phyloP scores from a whole-genome alignment of 2,797 vertebrate species.

The Bryconaethiops microstoma region DNA sequence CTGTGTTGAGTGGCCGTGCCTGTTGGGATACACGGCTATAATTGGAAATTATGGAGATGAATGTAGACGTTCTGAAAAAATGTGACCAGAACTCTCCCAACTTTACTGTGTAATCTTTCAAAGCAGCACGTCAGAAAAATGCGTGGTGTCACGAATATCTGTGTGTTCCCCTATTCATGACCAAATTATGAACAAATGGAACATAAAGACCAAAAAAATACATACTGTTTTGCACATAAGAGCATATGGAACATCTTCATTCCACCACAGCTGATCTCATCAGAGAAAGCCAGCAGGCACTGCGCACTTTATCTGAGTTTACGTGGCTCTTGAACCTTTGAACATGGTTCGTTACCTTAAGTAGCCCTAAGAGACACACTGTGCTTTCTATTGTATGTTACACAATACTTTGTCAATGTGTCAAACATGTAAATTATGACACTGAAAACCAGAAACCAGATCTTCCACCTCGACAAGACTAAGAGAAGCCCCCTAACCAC shows the following conservation, averaged over 20 bases:
- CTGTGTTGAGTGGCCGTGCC: not conserved
- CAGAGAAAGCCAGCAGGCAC: not conserved
- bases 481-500: not conserved
- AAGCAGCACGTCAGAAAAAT: not conserved
- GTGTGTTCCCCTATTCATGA: not conserved
- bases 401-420: constrained; percentile 32
- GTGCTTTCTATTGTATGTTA: constrained; percentile 16
- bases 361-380: constrained; percentile 18
- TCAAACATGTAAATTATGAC: not conserved
- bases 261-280: not conserved
- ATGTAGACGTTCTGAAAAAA: constrained; percentile 13
- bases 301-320: constrained; percentile 12
- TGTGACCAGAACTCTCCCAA: not conserved
- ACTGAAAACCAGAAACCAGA: not conserved
- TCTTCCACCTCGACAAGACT: not conserved
- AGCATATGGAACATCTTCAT: not conserved
- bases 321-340: constrained; percentile 40
- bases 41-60: constrained; percentile 37
- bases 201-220: not conserved
- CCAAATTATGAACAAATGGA: not conserved
- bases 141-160: not conserved
- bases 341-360: constrained; percentile 41
- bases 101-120: not conserved
- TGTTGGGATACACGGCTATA: constrained; percentile 32
- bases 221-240: not conserved